These are phyloP conservation scores for Enchytraeus crypticus DNA, from an alignment of 2,888 invertebrate species.

Conservation along the genomic window DNA sequence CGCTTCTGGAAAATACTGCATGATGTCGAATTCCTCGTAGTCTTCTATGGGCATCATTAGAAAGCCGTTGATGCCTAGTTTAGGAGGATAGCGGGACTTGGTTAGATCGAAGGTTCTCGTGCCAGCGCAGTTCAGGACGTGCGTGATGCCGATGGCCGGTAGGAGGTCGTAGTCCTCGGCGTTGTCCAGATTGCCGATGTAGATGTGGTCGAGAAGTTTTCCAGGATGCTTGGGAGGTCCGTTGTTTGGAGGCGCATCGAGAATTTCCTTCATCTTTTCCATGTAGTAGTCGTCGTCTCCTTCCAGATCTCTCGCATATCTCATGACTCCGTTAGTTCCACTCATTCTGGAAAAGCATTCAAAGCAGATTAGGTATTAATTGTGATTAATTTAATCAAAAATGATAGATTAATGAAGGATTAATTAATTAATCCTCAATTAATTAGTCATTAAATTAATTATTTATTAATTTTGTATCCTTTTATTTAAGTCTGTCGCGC, in stretches of 20 bases:
- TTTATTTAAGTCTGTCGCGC: too few species aligned
- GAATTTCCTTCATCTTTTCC: slow-evolving; percentile 21
- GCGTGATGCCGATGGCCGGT: slow-evolving; percentile 23
- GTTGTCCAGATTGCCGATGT: slow-evolving; percentile 28
- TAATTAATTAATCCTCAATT: too few species aligned
- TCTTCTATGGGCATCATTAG: slow-evolving; percentile 28
- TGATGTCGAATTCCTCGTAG: slow-evolving; percentile 26
- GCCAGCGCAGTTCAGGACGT: slow-evolving; percentile 28
- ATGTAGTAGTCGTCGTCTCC: slow-evolving; percentile 24
- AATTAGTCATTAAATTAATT: too few species aligned
- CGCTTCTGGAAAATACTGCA: slow-evolving; percentile 25
- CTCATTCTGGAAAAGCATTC: too few species aligned
- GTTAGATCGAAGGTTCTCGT: slow-evolving; percentile 22
- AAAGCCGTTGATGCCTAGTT: slow-evolving; percentile 20
- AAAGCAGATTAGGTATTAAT: too few species aligned
- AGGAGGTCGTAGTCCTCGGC: slow-evolving; percentile 25
- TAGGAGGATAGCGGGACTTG: slow-evolving; percentile 21
- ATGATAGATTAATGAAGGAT: too few species aligned
- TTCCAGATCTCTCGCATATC: background rate
- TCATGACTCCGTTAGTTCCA: too few species aligned
- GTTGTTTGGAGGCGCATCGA: slow-evolving; percentile 25
- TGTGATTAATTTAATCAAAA: too few species aligned
- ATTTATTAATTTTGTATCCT: too few species aligned
- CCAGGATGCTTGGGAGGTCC: slow-evolving; percentile 23
- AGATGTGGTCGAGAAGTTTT: slow-evolving; percentile 22